These are phyloP conservation scores for Anthonomus grandis DNA, from an alignment of 1,140 invertebrate genomes.

Conservation along the genomic window DNA sequence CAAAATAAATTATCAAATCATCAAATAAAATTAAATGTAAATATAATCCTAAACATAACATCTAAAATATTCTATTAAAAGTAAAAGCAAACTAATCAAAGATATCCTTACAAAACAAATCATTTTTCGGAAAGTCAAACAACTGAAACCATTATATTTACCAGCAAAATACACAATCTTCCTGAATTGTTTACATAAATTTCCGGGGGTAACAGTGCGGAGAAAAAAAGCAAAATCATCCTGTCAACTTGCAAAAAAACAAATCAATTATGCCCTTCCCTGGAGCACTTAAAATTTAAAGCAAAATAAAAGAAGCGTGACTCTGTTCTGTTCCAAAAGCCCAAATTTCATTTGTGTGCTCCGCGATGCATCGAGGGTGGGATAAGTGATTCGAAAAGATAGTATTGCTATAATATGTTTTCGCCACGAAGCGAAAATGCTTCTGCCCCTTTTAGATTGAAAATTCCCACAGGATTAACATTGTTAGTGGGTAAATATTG, in stretches of 20 bases:
- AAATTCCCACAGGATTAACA: constrained; percentile 3
- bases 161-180: too few species aligned
- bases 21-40: too few species aligned
- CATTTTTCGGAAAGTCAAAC: too few species aligned
- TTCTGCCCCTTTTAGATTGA: constrained; percentile 1
- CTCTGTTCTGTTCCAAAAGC: neutral
- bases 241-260: constrained; percentile 1
- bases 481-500: constrained; percentile 7
- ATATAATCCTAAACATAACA: too few species aligned
- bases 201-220: too few species aligned
- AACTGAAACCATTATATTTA: too few species aligned
- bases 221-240: neutral
- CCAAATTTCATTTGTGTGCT: constrained; percentile 5
- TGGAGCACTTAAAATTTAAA: neutral
- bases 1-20: too few species aligned
- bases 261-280: neutral
- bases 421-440: constrained; percentile 1
- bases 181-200: too few species aligned
- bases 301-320: constrained; percentile 3
- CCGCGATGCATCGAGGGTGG: constrained; percentile 1
- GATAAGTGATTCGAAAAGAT: constrained; percentile 5
- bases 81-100: too few species aligned
- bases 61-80: too few species aligned
- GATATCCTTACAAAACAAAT: too few species aligned
- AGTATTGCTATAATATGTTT: constrained; percentile 7